Conservation (phyloP, 2,888 invertebrate species). For the Tetrapedia diversipes region DNA sequence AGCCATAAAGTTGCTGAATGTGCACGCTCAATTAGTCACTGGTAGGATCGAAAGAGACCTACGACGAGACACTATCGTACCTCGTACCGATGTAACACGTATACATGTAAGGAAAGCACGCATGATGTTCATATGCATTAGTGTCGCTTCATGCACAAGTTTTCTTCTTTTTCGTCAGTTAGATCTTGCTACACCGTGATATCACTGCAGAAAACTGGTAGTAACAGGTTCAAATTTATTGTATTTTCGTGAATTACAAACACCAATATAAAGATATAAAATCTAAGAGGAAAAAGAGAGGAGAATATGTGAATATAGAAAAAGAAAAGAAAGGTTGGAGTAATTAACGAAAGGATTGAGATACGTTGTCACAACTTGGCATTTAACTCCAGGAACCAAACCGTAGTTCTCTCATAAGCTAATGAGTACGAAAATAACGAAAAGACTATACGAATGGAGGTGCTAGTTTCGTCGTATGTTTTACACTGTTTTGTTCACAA, state of each 20-base stretch:
- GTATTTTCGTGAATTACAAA: slow-evolving; percentile 13
- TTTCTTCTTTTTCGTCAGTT: slow-evolving; percentile 10
- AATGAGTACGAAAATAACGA: slow-evolving; percentile 27
- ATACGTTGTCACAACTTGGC: slow-evolving; percentile 46
- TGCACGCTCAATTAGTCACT: slow-evolving; percentile 60
- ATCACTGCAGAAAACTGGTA: slow-evolving; percentile 29
- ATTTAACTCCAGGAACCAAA: slow-evolving; percentile 32
- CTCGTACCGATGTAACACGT: slow-evolving; percentile 51
- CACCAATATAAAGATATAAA: background rate
- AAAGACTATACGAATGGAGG: slow-evolving; percentile 34
- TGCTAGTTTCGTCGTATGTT: slow-evolving; percentile 43
- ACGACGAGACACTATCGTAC: slow-evolving; percentile 45
- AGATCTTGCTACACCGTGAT: slow-evolving; percentile 23
- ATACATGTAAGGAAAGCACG: slow-evolving; percentile 43
- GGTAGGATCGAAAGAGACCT: slow-evolving; percentile 50
- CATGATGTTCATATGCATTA: slow-evolving; percentile 51
- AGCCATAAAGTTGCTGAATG: slow-evolving; percentile 50
- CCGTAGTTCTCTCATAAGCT: slow-evolving; percentile 16
- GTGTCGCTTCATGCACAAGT: slow-evolving; percentile 31
- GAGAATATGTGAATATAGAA: background rate
- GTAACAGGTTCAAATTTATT: slow-evolving; percentile 30
- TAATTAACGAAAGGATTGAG: slow-evolving; percentile 30
- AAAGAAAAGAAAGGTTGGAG: slow-evolving; percentile 12
- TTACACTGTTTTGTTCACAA: slow-evolving; percentile 11
- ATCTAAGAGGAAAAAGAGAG: slow-evolving; percentile 10